Evolutionary conservation across 2,888 invertebrate species (phyloP), one percentile per base, ranked within the genome.

Genomic region (Amphimallon solstitiale): DNA sequence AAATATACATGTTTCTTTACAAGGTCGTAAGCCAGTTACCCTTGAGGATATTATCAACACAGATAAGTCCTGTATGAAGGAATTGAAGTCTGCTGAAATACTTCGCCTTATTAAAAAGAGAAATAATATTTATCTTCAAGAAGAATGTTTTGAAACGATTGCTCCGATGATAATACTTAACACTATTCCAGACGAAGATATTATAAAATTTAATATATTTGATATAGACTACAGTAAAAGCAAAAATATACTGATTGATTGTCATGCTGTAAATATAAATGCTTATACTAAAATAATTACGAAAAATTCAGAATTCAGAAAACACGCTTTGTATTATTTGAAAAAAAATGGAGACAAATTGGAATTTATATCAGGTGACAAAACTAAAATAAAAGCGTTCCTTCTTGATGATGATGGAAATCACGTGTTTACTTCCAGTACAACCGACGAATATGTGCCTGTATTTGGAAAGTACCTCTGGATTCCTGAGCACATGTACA

Each of bases 1-100:
- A 0, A 40, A 38, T 14, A 40, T 56, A 56, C 14, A 17, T 19
- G 19, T 54, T 38, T 54, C 54, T 0, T 38, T 54, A 21, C 54
- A 54, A 54, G 40, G 54, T 9, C 38, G 40, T 21, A 6, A 4
- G 12, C 54, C 54, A 12, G 19, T 21, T 54, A 21, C 17, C n/a
- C 37, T 54, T 17, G 34, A 14, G 21, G 38, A n/a, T 12, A 3
- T 54, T 38, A 12, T 54, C 9, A 14, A 7, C 10, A 5, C 5
- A 5, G 12, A 23, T 4, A n/a, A 19, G 12, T 10, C 19, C 6
- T n/a, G 37, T 12, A 12, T 21, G 40, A 2, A 12, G n/a, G 38
- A 38, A 14, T 12, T 54, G 12, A 38, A 38, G 7, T 23, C 38
- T 12, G 38, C 19, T 21, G 19, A 54, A 12, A 40, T 54, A 12